Evolutionary conservation across 2,113 vertebrate species (phyloP).

Genomic region (Passer domesticus): DNA sequence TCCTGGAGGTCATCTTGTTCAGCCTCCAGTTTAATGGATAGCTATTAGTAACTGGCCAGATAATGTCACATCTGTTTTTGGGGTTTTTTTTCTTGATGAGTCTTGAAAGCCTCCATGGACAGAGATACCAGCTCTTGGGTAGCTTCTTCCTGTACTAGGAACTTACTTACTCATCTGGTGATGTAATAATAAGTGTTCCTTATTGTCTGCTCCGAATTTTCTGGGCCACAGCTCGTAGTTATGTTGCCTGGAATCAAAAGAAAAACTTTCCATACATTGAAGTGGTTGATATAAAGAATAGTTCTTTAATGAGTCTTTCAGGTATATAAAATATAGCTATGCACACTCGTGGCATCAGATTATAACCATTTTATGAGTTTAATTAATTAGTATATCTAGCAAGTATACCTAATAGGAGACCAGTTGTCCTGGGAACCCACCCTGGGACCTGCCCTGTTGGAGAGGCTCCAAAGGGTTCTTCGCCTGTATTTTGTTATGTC

Average conservation of each 20-base stretch:
- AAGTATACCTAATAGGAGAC: not conserved
- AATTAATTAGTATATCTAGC: not conserved
- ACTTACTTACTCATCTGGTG: not conserved
- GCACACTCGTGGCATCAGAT: fast-evolving
- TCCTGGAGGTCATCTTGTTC: not conserved
- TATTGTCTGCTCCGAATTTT: not conserved
- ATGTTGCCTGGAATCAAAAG: not conserved
- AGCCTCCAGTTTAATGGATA: not conserved
- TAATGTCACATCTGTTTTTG: not conserved
- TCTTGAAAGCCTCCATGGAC: not conserved
- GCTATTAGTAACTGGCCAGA: not conserved
- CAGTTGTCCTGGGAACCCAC: not conserved
- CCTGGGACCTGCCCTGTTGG: not conserved
- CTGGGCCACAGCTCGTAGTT: not conserved
- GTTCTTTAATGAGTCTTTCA: not conserved
- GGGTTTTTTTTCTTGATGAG: not conserved
- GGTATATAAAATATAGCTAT: not conserved
- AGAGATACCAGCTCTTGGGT: not conserved
- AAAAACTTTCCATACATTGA: not conserved
- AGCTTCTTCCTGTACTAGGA: not conserved
- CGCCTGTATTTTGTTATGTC: not conserved
- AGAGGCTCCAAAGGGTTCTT: not conserved
- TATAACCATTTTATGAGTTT: not conserved
- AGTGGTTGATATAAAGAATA: not conserved
- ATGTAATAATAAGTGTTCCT: not conserved